A percentile compares a stretch with the other conserved stretches of the same genome.
These are phyloP conservation scores for Ictidomys tridecemlineatus DNA, from an alignment of 2,113 vertebrate species.

Conservation along the genomic window DNA sequence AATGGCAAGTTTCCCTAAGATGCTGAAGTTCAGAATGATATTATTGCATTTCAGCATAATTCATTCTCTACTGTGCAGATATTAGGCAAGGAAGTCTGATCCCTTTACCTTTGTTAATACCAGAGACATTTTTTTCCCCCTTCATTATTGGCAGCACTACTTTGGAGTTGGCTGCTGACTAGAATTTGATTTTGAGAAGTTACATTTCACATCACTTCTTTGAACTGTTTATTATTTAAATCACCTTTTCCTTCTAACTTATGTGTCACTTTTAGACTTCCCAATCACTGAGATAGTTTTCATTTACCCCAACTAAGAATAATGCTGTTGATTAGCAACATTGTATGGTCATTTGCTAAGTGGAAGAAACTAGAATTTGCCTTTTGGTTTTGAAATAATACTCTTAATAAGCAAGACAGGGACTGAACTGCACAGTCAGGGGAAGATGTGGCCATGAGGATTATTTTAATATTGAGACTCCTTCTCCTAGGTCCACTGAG, in stretches of 20 bases:
- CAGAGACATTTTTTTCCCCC: not conserved
- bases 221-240: not conserved
- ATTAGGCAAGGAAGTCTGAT: not conserved
- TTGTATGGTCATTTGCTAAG: not conserved
- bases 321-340: not conserved
- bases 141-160: not conserved
- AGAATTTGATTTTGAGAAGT: not conserved
- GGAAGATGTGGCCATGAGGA: not conserved
- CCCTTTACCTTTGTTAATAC: not conserved
- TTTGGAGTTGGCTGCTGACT: not conserved
- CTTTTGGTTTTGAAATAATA: not conserved
- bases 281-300: not conserved
- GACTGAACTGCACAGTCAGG: not conserved
- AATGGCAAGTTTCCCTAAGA: not conserved
- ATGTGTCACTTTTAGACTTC: not conserved
- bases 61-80: not conserved
- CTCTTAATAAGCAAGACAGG: not conserved
- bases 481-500: not conserved
- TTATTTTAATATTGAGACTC: not conserved
- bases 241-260: not conserved
- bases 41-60: not conserved
- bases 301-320: not conserved
- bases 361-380: not conserved
- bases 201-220: not conserved
- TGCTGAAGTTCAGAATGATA: not conserved